Percentiles rank a stretch among this genome's conserved stretches.
Conservation (phyloP, 2,113 vertebrate species). For the Stigmatopora nigra region DNA sequence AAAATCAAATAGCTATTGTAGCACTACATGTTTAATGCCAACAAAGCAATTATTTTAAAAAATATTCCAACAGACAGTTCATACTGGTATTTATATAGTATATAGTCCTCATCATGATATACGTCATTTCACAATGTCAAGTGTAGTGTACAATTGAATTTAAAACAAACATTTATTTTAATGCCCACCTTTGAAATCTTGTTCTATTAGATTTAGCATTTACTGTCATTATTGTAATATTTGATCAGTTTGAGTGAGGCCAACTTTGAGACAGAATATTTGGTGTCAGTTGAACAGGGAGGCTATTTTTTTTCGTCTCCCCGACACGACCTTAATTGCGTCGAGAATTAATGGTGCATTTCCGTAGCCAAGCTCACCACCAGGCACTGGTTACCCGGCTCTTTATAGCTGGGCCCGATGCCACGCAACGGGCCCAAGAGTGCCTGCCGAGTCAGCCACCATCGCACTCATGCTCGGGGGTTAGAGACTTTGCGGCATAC, state of each 20-base stretch:
- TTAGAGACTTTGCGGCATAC: slow-evolving; percentile 66
- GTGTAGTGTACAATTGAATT: too few species aligned
- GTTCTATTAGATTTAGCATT: neutral
- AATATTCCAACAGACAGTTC: too few species aligned
- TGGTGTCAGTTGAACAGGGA: slow-evolving; percentile 85
- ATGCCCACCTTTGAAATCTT: neutral
- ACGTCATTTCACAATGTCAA: too few species aligned
- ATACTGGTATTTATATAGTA: neutral
- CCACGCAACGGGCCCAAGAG: slow-evolving; percentile 83
- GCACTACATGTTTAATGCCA: too few species aligned
- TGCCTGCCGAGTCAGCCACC: slow-evolving; percentile 77
- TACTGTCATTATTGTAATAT: neutral
- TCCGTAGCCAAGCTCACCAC: slow-evolving; percentile 88
- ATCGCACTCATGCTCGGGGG: slow-evolving; percentile 73
- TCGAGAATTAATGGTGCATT: slow-evolving; percentile 92
- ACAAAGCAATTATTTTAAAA: too few species aligned
- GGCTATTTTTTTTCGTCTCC: slow-evolving; percentile 85
- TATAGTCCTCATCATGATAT: too few species aligned
- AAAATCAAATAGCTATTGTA: too few species aligned
- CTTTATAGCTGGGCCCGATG: slow-evolving; percentile 85
- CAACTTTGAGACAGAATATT: slow-evolving; percentile 64
- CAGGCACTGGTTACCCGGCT: slow-evolving; percentile 84
- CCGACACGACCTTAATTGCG: slow-evolving; percentile 87
- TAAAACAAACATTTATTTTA: too few species aligned
- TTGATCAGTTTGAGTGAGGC: neutral